These are phyloP conservation scores for Pterobdella sp. DNA, from an alignment of 2,888 invertebrate genomes.

Conservation along the genomic window DNA sequence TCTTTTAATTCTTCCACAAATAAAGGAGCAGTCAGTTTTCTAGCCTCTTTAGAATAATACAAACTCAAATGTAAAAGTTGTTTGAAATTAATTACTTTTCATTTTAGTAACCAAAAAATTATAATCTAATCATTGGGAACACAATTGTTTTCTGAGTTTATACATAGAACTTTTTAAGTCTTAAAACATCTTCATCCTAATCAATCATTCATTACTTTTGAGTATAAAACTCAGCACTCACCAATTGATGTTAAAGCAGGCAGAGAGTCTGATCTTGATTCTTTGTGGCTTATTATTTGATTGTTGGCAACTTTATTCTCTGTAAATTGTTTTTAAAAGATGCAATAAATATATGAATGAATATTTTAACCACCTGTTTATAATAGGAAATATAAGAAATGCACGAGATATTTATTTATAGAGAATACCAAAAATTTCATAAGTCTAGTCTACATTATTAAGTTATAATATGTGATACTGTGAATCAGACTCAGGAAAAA, in stretches of 20 bases:
- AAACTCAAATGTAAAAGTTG: neutral
- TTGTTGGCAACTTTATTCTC: no score
- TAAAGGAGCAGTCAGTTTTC: conserved; percentile 19
- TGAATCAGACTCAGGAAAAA: no score
- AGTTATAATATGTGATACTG: no score
- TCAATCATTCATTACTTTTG: neutral
- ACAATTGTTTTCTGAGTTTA: neutral
- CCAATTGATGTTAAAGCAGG: neutral
- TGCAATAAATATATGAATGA: no score
- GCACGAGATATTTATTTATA: no score
- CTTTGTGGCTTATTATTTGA: neutral
- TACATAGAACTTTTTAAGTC: neutral
- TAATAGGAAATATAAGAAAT: no score
- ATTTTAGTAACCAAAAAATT: neutral
- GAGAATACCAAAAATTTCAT: no score
- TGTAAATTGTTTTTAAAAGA: no score
- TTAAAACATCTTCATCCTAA: neutral
- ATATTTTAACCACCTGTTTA: no score
- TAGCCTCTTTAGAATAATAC: neutral
- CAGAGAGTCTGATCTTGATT: neutral
- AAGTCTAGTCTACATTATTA: no score
- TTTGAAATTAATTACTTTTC: neutral
- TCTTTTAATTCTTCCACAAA: conserved; percentile 30
- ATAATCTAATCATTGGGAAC: neutral
- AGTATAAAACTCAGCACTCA: neutral